Base-by-base conservation (phyloP, 2,113 vertebrate genomes). In the Hyperopisus bebe region DNA sequence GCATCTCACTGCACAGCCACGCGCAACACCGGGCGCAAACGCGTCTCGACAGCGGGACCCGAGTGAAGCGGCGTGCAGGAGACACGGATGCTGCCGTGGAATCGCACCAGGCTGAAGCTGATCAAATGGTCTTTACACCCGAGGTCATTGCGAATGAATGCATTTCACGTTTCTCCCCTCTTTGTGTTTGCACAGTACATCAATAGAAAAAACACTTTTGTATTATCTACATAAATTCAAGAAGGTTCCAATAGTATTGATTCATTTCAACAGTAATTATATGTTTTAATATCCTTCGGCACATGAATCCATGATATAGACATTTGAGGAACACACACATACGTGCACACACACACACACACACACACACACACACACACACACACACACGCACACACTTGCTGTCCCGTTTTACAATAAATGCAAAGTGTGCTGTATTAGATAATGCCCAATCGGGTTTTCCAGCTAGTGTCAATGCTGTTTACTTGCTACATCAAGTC, bases 371-470 rank as follows among this genome's bases (percentile, higher is more conserved):
- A 46, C 31, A 19, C 42, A 51, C 0, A n/a, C 48, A 50, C 15
- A 31, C 84, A 51, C 13, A 50, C 21, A 86, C 84, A 50, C 3
- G 10, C 42, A 85, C 80, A 46, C 31, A 7, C 42, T 27, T 66
- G 88, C 92, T 15, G 11, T 89, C 46, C 90, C 58, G 89, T 74
- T 35, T 51, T 21, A 87, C 70, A 55, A 53, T 51, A 89, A 31
- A 83, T 24, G 9, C 74, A 39, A 42, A 48, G 62, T 48, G 31
- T 50, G 50, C 35, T 89, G 85, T 88, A 46, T 51, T 39, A 87
- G 85, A 87, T 87, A 87, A 87, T 82, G 83, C 7, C 50, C 50
- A 87, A 51, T 87, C 50, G 48, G 58, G 83, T 10, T 35, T 80
- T 89, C 85, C 82, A 90, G 80, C 85, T 62, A 66, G 83, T 55